Base-by-base conservation (phyloP, 2,888 invertebrate genomes). In the Caenorhabditis wallacei region DNA sequence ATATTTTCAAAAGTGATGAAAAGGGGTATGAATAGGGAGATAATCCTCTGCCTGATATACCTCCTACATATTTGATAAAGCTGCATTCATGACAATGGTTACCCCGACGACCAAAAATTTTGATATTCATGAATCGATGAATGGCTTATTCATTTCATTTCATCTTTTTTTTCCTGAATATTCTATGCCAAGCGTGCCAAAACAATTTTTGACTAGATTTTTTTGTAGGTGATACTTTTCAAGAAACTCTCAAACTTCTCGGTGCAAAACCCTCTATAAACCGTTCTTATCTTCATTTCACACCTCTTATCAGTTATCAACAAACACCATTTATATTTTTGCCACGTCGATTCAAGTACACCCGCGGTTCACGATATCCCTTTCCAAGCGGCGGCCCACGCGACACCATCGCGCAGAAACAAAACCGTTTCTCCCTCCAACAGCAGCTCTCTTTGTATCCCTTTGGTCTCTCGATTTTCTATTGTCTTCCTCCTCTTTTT, bases 311-410 rank as follows among this genome's bases (percentile, higher is more conserved):
- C 59, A 76, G 20, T 26, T 35, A 51, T 69, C 24, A 46, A 54
- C 69, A 68, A 76, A 76, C 53, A 76, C 16, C 48, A 40, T 18
- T 53, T 53, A n/a, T n/a, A n/a, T 26, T 2, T 57, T 54, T 53
- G 53, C 59, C 61, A 76, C 76, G 61, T 63, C 61, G 43, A 51
- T 53, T 78, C 78, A 69, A 78, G 78, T 78, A 48, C 46, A 61
- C 68, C 54, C 24, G 48, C 64, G 43, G 56, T 66, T 51, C n/a
- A 10, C 3, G 20, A 68, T 51, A 48, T 76, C 57, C 63, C 59
- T 59, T 69, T 61, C 53, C 2, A n/a, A n/a, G n/a, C n/a, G n/a
- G n/a, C 37, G 40, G 69, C 78, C 69, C 69, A 78, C 78, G 68
- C 68, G 63, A 40, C 40, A 53, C 51, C 75, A 75, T 66, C n/a